phyloP scores from a whole-genome alignment of 2,888 invertebrate genomes.

The Anagyrus pseudococci region DNA sequence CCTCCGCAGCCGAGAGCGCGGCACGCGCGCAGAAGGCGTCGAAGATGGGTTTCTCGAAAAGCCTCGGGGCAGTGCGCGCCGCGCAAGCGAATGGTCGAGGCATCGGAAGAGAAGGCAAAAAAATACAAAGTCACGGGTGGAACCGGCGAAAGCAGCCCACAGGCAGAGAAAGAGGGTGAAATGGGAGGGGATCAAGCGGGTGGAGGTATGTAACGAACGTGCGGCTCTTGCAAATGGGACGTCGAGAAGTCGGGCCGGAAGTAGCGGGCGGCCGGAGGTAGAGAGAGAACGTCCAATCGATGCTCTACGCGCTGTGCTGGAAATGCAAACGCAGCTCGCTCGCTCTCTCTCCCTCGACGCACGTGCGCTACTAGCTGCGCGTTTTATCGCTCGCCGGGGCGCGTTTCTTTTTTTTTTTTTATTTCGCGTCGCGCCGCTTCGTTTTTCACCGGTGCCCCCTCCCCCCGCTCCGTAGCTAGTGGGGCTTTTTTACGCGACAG shows the following conservation, averaged over 20 bases:
- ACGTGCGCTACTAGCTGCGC: no score
- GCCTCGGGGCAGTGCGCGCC: no score
- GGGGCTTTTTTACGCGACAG: conserved; percentile 37
- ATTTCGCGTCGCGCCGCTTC: not conserved
- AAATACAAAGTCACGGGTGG: not conserved
- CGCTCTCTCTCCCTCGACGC: not conserved
- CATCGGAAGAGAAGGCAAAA: not conserved
- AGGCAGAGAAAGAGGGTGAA: not conserved
- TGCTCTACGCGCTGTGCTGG: not conserved
- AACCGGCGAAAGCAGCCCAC: not conserved
- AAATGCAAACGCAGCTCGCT: not conserved
- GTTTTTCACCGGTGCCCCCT: not conserved
- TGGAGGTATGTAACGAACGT: conserved; percentile 36
- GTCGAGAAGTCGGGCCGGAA: not conserved
- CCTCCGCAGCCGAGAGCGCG: no score
- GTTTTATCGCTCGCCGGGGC: conserved; percentile 17
- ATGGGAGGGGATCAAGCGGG: conserved; percentile 14
- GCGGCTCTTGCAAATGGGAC: conserved; percentile 35
- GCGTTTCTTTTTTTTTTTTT: not conserved
- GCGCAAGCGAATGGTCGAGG: no score
- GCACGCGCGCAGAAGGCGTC: no score
- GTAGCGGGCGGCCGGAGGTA: not conserved
- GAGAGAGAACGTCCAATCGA: not conserved
- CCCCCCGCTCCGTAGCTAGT: conserved; percentile 5
- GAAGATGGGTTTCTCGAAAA: no score